phyloP scores from a whole-genome alignment of 2,113 vertebrate genomes.

The Oryzias melastigma region DNA sequence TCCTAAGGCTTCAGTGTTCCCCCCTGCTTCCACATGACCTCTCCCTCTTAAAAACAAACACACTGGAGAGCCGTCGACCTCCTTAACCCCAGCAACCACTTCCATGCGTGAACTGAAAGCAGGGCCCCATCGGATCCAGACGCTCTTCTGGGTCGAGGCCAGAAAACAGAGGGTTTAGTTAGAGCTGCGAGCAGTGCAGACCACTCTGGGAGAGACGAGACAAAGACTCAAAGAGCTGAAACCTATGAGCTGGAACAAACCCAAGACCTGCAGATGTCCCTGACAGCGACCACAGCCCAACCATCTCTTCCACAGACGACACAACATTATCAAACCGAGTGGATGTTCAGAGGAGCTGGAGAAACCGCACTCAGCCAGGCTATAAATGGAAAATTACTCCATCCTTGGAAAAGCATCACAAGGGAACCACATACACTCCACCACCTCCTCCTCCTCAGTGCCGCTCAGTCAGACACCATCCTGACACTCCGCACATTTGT shows the following conservation, averaged over 20 bases:
- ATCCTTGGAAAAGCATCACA: constrained; percentile 69
- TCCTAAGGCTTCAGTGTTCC: constrained; percentile 38
- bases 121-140: constrained; percentile 46
- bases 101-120: constrained; percentile 40
- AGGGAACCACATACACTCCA: constrained; percentile 55
- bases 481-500: constrained; percentile 18
- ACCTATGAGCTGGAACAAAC: constrained; percentile 39
- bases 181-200: constrained; percentile 6
- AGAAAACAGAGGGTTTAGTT: constrained; percentile 45
- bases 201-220: neutral
- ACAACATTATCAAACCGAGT: constrained; percentile 58
- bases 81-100: constrained; percentile 43
- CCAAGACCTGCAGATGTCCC: constrained; percentile 53
- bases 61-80: constrained; percentile 23
- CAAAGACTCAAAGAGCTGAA: constrained; percentile 42
- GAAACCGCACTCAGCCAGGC: constrained; percentile 68
- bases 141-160: constrained; percentile 61
- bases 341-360: constrained; percentile 56
- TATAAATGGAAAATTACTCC: constrained; percentile 80
- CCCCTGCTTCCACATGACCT: constrained; percentile 27
- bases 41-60: constrained; percentile 19
- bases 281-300: constrained; percentile 52
- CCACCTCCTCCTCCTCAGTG: constrained; percentile 53
- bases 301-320: constrained; percentile 34
- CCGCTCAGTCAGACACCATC: constrained; percentile 28